phyloP scores from a whole-genome alignment of 2,113 vertebrate genomes.

The Hystrix cristata region DNA sequence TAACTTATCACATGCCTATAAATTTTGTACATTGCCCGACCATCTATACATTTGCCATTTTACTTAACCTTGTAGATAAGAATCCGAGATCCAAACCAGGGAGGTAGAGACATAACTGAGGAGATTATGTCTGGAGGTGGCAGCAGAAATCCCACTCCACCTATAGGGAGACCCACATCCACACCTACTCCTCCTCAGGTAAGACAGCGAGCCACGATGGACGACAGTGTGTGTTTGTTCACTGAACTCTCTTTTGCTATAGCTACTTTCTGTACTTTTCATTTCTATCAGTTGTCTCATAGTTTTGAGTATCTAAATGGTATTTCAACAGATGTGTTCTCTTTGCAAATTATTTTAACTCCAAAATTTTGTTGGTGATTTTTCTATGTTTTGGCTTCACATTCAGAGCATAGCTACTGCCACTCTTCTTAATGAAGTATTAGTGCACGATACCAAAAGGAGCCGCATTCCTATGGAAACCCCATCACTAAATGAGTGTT shows the following conservation, averaged over 20 bases:
- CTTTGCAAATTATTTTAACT: background rate
- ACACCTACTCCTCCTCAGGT: slow-evolving; percentile 98
- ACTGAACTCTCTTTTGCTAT: background rate
- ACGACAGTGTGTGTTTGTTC: background rate
- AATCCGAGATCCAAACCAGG: slow-evolving; percentile 99
- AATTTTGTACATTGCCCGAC: background rate
- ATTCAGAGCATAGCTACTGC: slow-evolving; percentile 46
- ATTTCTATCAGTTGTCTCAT: slow-evolving; percentile 28
- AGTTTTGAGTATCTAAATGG: slow-evolving; percentile 15
- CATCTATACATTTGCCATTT: background rate
- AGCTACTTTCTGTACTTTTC: background rate
- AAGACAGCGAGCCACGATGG: background rate
- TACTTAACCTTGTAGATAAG: slow-evolving; percentile 91
- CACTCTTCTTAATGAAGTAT: background rate
- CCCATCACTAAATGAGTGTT: slow-evolving; percentile 39
- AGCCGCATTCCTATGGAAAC: slow-evolving; percentile 14
- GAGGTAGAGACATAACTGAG: slow-evolving; percentile 98
- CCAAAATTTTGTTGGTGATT: background rate
- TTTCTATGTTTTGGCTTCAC: background rate
- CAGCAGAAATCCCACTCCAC: slow-evolving; percentile 97
- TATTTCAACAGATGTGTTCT: background rate
- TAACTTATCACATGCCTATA: background rate
- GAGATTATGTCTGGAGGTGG: slow-evolving; percentile 99
- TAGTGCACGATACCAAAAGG: background rate
- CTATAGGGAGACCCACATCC: slow-evolving; percentile 92